A percentile compares a stretch with the other conserved stretches of the same genome.
These are phyloP conservation scores for Achatina immaculata DNA, from an alignment of 1,140 invertebrate genomes.

Conservation along the genomic window DNA sequence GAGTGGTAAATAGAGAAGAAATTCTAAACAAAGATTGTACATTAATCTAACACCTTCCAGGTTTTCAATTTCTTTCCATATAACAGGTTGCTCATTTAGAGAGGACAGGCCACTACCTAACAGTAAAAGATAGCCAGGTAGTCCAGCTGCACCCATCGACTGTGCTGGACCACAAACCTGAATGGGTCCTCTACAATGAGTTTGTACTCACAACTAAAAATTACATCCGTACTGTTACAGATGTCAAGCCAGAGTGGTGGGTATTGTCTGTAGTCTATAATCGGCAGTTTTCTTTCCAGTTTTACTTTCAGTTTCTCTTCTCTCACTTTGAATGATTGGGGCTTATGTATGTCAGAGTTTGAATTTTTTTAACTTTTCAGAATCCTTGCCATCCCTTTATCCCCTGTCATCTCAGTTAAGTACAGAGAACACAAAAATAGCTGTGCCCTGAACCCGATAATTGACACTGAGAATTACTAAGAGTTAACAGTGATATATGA, in stretches of 20 bases:
- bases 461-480: too few relatives aligned
- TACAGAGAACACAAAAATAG: too few relatives aligned
- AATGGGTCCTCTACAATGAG: conserved; percentile 99
- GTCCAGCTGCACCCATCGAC: conserved; percentile 99
- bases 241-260: conserved; percentile 93
- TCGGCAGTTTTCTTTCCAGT: not conserved
- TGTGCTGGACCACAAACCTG: conserved; percentile 98
- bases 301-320: too few relatives aligned
- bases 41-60: conserved; percentile 19
- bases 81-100: conserved; percentile 92
- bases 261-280: too few relatives aligned
- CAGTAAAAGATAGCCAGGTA: conserved; percentile 98
- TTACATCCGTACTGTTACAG: conserved; percentile 98
- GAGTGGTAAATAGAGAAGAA: not conserved
- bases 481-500: too few relatives aligned
- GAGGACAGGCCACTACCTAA: conserved; percentile 95
- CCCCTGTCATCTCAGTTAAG: too few relatives aligned
- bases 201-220: conserved; percentile 99
- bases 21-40: not conserved
- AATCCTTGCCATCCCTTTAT: too few relatives aligned
- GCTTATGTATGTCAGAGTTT: not conserved
- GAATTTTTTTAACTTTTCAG: not conserved
- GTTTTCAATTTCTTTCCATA: conserved; percentile 20
- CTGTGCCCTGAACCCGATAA: too few relatives aligned
- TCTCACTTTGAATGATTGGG: too few relatives aligned